A percentile compares a stretch with the other conserved stretches of the same genome.
Evolutionary conservation across 2,113 vertebrate species (phyloP).

Genomic region (Anhinga anhinga): DNA sequence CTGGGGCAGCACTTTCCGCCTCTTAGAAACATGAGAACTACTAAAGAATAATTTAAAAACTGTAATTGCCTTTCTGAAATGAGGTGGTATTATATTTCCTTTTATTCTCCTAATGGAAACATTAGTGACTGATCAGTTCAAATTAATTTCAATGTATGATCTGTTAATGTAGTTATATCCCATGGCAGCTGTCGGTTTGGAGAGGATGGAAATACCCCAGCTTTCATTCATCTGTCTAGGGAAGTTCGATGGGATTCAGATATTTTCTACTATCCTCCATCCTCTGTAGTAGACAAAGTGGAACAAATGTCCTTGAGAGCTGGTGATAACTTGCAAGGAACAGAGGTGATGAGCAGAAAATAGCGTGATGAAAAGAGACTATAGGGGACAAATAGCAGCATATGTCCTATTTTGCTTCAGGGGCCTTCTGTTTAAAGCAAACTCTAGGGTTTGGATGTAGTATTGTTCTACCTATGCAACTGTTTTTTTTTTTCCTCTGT

Average conservation of each 20-base stretch:
- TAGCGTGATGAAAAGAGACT: background rate
- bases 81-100: background rate
- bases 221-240: background rate
- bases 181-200: background rate
- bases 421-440: constrained; percentile 31
- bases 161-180: background rate
- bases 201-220: background rate
- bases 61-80: background rate
- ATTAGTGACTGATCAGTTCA: background rate
- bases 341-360: constrained; percentile 21
- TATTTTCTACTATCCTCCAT: background rate
- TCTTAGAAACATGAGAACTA: background rate
- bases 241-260: background rate
- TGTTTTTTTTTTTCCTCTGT: background rate
- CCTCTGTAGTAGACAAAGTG: background rate
- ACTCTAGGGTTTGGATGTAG: constrained; percentile 18
- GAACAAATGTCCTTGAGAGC: constrained; percentile 27
- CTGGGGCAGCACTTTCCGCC: background rate
- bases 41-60: background rate
- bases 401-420: constrained; percentile 48
- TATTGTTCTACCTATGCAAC: constrained; percentile 27
- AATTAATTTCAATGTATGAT: background rate
- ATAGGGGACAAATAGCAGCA: background rate
- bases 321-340: constrained; percentile 7
- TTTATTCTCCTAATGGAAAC: background rate